A percentile compares a stretch with the other conserved stretches of the same genome.
These are phyloP conservation scores for Caenorhabditis japonica DNA, from an alignment of 2,888 invertebrate species.

Conservation along the genomic window DNA sequence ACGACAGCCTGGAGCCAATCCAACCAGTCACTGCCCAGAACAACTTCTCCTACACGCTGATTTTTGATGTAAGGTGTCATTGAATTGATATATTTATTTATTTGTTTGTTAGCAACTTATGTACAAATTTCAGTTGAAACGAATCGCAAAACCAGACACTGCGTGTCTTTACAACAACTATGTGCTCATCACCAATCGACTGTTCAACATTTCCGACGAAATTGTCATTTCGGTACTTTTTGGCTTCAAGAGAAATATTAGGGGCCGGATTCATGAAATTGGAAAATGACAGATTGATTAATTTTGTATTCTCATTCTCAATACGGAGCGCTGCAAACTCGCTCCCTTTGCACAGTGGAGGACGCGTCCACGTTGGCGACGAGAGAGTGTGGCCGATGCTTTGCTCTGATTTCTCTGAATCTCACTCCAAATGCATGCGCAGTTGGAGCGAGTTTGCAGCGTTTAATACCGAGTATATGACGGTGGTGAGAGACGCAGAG, in stretches of 20 bases:
- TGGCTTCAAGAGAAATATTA: too few species aligned
- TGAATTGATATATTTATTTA: not conserved
- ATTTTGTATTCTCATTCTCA: too few species aligned
- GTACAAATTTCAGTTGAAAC: slow-evolving; percentile 44
- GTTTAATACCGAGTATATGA: too few species aligned
- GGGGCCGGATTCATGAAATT: too few species aligned
- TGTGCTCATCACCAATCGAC: slow-evolving; percentile 61
- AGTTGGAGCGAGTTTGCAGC: too few species aligned
- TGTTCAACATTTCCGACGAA: slow-evolving; percentile 48
- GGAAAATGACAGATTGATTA: too few species aligned
- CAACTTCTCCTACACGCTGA: slow-evolving; percentile 52
- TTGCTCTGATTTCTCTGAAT: too few species aligned
- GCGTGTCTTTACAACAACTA: slow-evolving; percentile 64
- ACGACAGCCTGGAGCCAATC: slow-evolving; percentile 40
- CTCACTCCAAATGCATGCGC: too few species aligned
- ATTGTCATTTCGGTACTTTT: not conserved
- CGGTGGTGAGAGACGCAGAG: too few species aligned
- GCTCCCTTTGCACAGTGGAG: too few species aligned
- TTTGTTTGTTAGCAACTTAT: not conserved
- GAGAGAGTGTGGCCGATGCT: not conserved
- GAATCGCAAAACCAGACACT: slow-evolving; percentile 11
- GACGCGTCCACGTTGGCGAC: too few species aligned
- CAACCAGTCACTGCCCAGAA: slow-evolving; percentile 28
- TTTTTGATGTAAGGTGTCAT: slow-evolving; percentile 35
- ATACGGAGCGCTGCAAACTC: too few species aligned